phyloP scores from a whole-genome alignment of 2,797 vertebrate genomes.

The Florisuga fusca region DNA sequence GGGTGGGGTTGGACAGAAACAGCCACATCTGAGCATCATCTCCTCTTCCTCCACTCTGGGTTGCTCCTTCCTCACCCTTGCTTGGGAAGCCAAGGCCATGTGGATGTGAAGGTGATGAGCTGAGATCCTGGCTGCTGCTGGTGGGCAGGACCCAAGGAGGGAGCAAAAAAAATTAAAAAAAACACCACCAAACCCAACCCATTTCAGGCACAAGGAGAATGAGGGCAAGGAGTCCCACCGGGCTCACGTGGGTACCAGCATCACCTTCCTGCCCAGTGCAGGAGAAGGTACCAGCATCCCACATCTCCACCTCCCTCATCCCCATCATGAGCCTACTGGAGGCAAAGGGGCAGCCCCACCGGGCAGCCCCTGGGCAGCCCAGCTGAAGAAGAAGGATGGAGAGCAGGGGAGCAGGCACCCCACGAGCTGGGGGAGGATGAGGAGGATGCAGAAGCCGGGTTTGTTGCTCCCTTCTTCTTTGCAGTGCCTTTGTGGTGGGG shows the following conservation, averaged over 20 bases:
- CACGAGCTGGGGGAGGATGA: background rate
- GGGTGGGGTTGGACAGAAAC: background rate
- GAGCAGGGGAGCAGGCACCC: background rate
- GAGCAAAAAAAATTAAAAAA: background rate
- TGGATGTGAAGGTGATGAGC: accelerated
- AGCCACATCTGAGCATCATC: background rate
- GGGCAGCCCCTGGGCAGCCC: background rate
- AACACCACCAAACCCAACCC: background rate
- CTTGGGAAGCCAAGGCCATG: accelerated
- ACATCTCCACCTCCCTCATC: too few species aligned
- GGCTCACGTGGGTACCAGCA: conserved; percentile 59
- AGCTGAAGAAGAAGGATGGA: background rate
- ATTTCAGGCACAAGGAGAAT: conserved; percentile 63
- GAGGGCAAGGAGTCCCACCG: conserved; percentile 67
- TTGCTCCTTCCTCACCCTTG: background rate
- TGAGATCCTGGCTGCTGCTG: background rate
- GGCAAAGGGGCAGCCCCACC: background rate
- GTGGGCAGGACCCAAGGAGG: background rate
- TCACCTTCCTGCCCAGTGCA: background rate
- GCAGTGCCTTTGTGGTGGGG: accelerated
- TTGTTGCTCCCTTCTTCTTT: background rate
- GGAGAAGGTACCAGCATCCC: background rate
- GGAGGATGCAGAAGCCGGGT: background rate
- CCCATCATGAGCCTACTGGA: background rate
- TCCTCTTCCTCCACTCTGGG: background rate